Evolutionary conservation across 2,888 invertebrate genomes (phyloP).

Genomic region (Hipparchia sbordonii): DNA sequence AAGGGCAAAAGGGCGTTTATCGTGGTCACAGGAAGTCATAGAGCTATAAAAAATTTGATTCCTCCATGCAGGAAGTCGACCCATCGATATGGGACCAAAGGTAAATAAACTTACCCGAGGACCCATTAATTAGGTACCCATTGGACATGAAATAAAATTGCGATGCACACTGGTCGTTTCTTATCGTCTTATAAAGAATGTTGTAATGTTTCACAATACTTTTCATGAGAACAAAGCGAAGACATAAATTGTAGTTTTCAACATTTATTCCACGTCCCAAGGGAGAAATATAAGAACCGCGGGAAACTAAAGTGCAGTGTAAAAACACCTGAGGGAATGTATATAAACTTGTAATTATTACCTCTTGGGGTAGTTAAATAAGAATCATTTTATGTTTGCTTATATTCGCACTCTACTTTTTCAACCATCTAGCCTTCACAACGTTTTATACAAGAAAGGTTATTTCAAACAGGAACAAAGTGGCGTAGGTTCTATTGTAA

Average conservation of each 20-base stretch:
- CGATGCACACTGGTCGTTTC: no score
- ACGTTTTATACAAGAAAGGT: neutral
- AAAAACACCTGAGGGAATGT: slow-evolving; percentile 12
- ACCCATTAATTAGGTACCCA: no score
- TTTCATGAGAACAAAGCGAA: slow-evolving; percentile 27
- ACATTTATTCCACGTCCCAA: slow-evolving; percentile 35
- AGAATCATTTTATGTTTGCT: neutral
- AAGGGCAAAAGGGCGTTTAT: no score
- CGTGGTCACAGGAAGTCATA: no score
- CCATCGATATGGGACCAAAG: no score
- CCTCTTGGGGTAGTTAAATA: slow-evolving; percentile 8
- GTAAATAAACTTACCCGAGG: no score
- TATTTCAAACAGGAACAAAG: no score
- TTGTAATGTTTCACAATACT: neutral
- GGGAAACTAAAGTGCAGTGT: slow-evolving; percentile 22
- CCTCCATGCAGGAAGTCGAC: no score
- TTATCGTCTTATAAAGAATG: neutral
- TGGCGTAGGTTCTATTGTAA: no score
- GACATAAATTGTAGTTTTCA: slow-evolving; percentile 37
- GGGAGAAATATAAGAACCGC: slow-evolving; percentile 36
- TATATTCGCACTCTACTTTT: neutral
- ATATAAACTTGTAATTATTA: slow-evolving; percentile 25
- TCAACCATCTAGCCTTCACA: neutral
- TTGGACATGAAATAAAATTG: no score
- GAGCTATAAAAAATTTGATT: no score